phyloP scores from a whole-genome alignment of 2,113 vertebrate genomes.

The Toxotes jaculatrix region DNA sequence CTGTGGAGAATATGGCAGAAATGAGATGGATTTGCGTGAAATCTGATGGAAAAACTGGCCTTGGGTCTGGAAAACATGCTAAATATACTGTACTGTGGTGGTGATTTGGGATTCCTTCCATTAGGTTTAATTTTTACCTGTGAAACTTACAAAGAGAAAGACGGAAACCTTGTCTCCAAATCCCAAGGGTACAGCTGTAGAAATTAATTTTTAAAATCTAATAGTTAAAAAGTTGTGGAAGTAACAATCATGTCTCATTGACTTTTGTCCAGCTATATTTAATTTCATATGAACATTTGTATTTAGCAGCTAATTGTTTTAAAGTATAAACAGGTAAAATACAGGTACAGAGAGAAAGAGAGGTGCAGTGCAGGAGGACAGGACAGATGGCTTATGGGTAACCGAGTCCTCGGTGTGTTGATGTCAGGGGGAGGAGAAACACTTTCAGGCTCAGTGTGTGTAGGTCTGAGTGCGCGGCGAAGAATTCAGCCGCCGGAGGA shows the following conservation, averaged over 20 bases:
- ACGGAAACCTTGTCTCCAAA: background rate
- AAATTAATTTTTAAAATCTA: background rate
- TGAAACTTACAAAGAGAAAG: background rate
- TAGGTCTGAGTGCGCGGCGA: constrained; percentile 51
- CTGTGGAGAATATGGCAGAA: background rate
- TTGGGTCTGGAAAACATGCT: background rate
- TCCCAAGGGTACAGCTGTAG: background rate
- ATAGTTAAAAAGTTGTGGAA: background rate
- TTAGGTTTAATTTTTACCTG: no score
- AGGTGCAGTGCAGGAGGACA: background rate
- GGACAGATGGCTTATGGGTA: constrained; percentile 81
- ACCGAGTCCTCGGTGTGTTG: constrained; percentile 66
- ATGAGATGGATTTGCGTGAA: background rate
- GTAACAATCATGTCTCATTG: background rate
- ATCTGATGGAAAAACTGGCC: background rate
- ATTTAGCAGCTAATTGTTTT: background rate
- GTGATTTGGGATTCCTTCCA: background rate
- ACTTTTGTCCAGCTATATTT: background rate
- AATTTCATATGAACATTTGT: no score
- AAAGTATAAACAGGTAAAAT: background rate
- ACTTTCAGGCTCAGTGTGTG: constrained; percentile 37
- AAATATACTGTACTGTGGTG: background rate
- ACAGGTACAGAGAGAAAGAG: background rate
- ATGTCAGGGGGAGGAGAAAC: constrained; percentile 68
- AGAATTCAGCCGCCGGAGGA: constrained; percentile 51